A percentile compares a stretch with the other conserved stretches of the same genome.
These are phyloP conservation scores for Lacerta bilineata DNA, from an alignment of 2,797 vertebrate genomes.

Conservation along the genomic window DNA sequence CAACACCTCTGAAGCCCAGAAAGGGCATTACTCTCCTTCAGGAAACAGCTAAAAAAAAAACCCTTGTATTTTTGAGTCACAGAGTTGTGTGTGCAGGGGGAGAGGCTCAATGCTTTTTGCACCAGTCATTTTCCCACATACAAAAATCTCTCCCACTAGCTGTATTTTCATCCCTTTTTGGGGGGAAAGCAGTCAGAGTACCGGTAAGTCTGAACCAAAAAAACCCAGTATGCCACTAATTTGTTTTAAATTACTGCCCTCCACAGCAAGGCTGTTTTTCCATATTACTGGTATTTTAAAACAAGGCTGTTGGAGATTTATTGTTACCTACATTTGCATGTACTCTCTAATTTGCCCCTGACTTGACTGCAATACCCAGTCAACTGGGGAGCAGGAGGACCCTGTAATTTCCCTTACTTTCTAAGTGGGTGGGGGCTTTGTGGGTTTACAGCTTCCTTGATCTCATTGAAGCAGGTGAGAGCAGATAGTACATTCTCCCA, in stretches of 20 bases:
- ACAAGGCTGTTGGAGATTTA: neutral
- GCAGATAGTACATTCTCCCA: conserved; percentile 69
- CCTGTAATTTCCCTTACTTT: conserved; percentile 28
- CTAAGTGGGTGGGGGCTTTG: conserved; percentile 42
- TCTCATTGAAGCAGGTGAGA: conserved; percentile 50
- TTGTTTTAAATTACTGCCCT: neutral
- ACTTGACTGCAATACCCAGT: neutral
- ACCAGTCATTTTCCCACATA: neutral
- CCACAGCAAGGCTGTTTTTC: neutral
- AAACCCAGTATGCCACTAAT: neutral
- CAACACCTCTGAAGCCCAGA: conserved; percentile 27
- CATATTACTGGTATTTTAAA: neutral
- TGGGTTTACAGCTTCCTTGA: conserved; percentile 42
- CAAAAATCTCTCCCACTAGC: neutral
- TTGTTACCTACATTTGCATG: neutral
- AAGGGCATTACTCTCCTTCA: conserved; percentile 46
- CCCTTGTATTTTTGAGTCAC: neutral
- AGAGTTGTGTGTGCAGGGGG: neutral
- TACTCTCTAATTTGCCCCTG: neutral
- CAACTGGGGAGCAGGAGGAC: neutral
- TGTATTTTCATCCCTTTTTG: neutral
- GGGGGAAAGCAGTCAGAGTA: neutral
- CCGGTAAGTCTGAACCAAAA: neutral
- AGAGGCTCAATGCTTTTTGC: neutral
- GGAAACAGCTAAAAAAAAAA: neutral